A percentile compares a stretch with the other conserved stretches of the same genome.
Evolutionary conservation across 1,140 invertebrate species (phyloP).

Genomic region (Brachionus koreanus): DNA sequence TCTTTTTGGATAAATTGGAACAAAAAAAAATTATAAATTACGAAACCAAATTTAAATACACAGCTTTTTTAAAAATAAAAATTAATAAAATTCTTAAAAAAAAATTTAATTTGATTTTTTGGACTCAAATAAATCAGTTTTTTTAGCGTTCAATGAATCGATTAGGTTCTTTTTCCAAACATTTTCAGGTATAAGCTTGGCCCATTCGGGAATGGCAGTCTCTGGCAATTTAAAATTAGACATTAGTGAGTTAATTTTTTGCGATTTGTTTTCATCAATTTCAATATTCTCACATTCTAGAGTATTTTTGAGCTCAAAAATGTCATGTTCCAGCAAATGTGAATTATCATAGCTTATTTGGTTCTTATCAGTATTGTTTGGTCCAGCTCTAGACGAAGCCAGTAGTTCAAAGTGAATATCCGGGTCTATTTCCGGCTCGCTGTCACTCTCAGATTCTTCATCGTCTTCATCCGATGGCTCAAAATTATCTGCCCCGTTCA

Average conservation of each 20-base stretch:
- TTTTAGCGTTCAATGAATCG: slow-evolving; percentile 35
- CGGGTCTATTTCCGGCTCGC: slow-evolving; percentile 27
- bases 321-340: slow-evolving; percentile 6
- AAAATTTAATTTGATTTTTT: slow-evolving; percentile 9
- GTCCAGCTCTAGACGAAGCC: slow-evolving; percentile 4
- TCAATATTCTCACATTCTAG: slow-evolving; percentile 32
- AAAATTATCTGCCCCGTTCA: neutral
- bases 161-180: slow-evolving; percentile 40
- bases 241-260: slow-evolving; percentile 25
- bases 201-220: slow-evolving; percentile 26
- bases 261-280: slow-evolving; percentile 13
- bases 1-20: too few species aligned
- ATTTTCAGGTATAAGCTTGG: slow-evolving; percentile 33
- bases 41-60: too few species aligned
- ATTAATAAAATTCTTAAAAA: too few species aligned
- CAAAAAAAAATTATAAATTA: too few species aligned
- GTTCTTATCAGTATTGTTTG: neutral
- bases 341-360: slow-evolving; percentile 2
- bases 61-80: too few species aligned
- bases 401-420: slow-evolving; percentile 32
- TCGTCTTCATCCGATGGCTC: slow-evolving; percentile 3
- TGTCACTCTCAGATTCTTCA: neutral
- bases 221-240: slow-evolving; percentile 30
- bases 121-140: slow-evolving; percentile 28
- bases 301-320: slow-evolving; percentile 23